phyloP scores from a whole-genome alignment of 2,113 vertebrate genomes.

The Catharus bicknelli region DNA sequence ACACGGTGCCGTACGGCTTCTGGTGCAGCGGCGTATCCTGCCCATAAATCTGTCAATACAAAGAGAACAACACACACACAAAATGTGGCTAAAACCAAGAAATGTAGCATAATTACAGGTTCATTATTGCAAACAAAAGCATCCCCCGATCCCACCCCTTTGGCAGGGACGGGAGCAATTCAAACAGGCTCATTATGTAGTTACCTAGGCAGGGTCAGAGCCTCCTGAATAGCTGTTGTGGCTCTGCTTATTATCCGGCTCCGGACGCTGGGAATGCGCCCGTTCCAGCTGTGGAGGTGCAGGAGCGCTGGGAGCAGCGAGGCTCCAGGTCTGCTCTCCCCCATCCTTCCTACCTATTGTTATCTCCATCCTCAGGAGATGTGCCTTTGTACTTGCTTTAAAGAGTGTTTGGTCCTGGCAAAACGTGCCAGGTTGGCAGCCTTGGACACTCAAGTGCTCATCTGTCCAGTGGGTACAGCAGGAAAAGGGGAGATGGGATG shows the following conservation, averaged over 20 bases:
- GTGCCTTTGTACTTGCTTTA: background rate
- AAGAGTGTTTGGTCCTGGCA: background rate
- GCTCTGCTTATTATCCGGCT: slow-evolving; percentile 56
- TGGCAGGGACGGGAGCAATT: slow-evolving; percentile 71
- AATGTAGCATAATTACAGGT: slow-evolving; percentile 75
- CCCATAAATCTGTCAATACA: slow-evolving; percentile 74
- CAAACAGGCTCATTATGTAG: slow-evolving; percentile 73
- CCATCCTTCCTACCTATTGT: background rate
- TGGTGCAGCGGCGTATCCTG: slow-evolving; percentile 41
- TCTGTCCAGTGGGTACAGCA: background rate
- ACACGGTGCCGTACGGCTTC: slow-evolving; percentile 11
- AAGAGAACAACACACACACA: slow-evolving; percentile 69
- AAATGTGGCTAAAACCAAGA: slow-evolving; percentile 73
- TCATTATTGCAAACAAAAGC: slow-evolving; percentile 76
- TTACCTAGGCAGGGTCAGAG: slow-evolving; percentile 70
- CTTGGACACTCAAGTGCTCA: background rate
- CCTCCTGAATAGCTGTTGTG: slow-evolving; percentile 52
- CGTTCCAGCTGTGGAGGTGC: background rate
- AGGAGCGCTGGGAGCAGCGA: background rate
- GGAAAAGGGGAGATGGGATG: background rate
- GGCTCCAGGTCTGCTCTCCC: background rate
- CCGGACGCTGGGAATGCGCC: slow-evolving; percentile 39
- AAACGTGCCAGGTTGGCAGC: background rate
- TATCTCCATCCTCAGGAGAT: slow-evolving; percentile 18
- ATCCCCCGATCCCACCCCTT: slow-evolving; percentile 70